Base-by-base conservation (phyloP, 2,888 invertebrate species). In the Taphrorychus bicolor region DNA sequence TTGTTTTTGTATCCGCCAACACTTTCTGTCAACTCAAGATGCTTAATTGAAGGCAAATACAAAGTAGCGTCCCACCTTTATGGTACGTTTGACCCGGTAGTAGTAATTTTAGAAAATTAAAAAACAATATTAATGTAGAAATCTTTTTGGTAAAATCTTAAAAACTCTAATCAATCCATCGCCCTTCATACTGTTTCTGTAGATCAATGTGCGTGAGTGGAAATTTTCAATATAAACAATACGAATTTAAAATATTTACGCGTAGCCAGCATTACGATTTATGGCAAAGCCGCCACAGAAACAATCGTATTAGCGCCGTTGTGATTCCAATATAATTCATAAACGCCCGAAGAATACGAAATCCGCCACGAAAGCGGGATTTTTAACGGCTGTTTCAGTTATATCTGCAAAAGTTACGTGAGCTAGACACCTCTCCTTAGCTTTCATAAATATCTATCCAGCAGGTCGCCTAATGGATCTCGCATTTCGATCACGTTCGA, bases 371-470 rank as follows among this genome's bases (percentile, higher is more conserved):
- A 49, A 59, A 53, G 53, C 65, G 16, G 48, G 48, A 65, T 63
- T 68, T 63, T 68, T 66, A 63, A 63, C 68, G 70, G 73, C 71
- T 70, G 72, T 68, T 72, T 73, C 73, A 73, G 72, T 75, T 74
- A 74, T 74, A 74, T 76, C 74, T 70, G 74, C 70, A 72, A 74
- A 76, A 75, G 75, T 76, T 80, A 74, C 74, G 75, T 74, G 70
- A 75, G 73, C 69, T 71, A 70, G 73, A 75, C 80, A 79, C 78
- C 78, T 76, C 75, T 71, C 76, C 72, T 76, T 75, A 77, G 77
- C 80, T 81, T 82, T 81, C 81, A 82, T 82, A 82, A 82, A 82
- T 82, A 81, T 81, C 81, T 81, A 82, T 81, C 81, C 79, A 73
- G 76, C 40, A 76, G 77, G 77, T 75, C 76, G 74, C 71, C 77